Conservation (phyloP, 2,888 invertebrate genomes). For the Heliconius cydno region DNA sequence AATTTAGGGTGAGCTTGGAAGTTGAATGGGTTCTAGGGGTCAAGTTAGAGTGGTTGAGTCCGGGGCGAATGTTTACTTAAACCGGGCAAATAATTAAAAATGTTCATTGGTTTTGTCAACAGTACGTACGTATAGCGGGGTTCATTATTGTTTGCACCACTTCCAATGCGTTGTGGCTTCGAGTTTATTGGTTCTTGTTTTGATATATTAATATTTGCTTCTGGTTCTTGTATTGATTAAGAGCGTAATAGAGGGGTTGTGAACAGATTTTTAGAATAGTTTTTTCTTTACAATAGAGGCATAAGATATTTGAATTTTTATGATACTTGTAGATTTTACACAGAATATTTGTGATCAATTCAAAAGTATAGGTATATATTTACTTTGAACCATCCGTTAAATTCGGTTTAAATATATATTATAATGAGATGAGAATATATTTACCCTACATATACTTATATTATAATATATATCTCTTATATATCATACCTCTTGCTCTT, state of each 20-base stretch:
- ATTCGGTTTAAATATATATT: no score
- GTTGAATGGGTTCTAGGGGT: constrained; percentile 49
- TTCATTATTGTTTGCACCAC: constrained; percentile 70
- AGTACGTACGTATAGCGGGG: constrained; percentile 60
- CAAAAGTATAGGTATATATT: no score
- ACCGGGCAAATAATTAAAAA: constrained; percentile 81
- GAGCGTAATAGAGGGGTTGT: constrained; percentile 5
- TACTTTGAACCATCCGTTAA: no score
- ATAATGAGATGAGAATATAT: no score
- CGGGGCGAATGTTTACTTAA: constrained; percentile 77
- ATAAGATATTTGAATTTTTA: no score
- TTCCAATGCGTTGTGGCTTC: constrained; percentile 60
- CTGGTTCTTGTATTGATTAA: constrained; percentile 15
- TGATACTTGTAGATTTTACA: no score
- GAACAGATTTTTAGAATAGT: background rate
- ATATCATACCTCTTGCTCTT: background rate
- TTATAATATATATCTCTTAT: no score
- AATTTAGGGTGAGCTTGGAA: constrained; percentile 35
- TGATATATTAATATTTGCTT: constrained; percentile 49
- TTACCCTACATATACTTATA: no score
- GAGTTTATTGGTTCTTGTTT: constrained; percentile 61
- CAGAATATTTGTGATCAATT: no score
- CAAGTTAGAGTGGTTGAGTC: constrained; percentile 58
- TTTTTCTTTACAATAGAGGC: background rate
- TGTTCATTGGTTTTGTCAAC: constrained; percentile 82